These are phyloP conservation scores for Catamblyrhynchus diadema DNA, from an alignment of 2,797 vertebrate genomes.

Conservation along the genomic window DNA sequence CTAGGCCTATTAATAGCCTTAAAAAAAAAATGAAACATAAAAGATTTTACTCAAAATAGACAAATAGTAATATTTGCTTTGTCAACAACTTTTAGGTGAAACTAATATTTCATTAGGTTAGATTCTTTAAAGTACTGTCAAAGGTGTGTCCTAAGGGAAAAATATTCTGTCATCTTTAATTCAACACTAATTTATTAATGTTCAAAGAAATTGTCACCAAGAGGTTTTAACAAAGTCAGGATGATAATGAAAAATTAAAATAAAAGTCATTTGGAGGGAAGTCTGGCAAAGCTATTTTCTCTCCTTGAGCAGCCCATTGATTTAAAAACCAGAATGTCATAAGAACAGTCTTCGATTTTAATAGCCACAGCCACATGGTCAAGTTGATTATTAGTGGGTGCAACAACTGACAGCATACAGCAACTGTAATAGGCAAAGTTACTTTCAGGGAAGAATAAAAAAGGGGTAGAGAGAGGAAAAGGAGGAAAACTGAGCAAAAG, in stretches of 20 bases:
- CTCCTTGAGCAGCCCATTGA: background rate
- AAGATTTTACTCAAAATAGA: background rate
- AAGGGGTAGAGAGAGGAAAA: background rate
- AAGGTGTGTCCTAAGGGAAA: background rate
- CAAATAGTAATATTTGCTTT: background rate
- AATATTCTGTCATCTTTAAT: background rate
- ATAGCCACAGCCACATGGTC: background rate
- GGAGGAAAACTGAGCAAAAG: rapidly evolving
- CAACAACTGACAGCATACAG: background rate
- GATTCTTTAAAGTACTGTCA: background rate
- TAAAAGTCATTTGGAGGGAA: background rate
- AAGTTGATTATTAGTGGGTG: background rate
- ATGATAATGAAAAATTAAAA: background rate
- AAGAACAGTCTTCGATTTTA: background rate
- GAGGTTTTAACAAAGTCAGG: background rate
- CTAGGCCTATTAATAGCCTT: background rate
- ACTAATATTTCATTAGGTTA: background rate
- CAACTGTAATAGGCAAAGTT: background rate
- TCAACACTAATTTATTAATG: background rate
- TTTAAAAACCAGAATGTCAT: background rate
- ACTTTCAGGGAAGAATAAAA: background rate
- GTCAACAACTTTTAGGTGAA: background rate
- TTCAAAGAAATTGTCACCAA: background rate
- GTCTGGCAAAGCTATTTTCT: background rate
- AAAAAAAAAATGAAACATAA: background rate